phyloP scores from a whole-genome alignment of 2,888 invertebrate genomes.

The Drosophila suboccidentalis region DNA sequence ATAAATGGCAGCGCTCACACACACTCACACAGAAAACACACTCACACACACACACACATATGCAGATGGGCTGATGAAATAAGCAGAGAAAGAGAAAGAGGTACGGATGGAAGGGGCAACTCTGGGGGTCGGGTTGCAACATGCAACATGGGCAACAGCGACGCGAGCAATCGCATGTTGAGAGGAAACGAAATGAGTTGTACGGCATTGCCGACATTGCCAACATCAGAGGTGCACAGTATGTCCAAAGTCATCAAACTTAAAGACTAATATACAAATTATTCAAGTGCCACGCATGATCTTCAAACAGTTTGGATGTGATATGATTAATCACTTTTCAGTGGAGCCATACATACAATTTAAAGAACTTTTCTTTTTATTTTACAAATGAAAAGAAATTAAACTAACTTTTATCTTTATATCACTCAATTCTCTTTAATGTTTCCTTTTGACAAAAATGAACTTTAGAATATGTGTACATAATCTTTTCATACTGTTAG shows the following conservation, averaged over 20 bases:
- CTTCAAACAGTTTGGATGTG: too few species aligned
- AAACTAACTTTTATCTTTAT: too few species aligned
- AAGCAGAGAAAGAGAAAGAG: neutral
- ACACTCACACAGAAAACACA: slow-evolving; percentile 25
- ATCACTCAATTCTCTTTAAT: too few species aligned
- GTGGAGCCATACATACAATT: too few species aligned
- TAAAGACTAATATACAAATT: neutral
- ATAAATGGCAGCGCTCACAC: slow-evolving; percentile 58
- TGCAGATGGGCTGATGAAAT: slow-evolving; percentile 36
- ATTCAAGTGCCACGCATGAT: neutral
- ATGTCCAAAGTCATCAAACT: neutral
- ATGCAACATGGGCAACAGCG: slow-evolving; percentile 38
- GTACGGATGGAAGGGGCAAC: neutral
- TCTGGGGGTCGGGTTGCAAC: slow-evolving; percentile 12
- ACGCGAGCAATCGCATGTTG: slow-evolving; percentile 55
- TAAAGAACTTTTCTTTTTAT: too few species aligned
- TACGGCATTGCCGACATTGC: slow-evolving; percentile 46
- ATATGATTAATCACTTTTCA: too few species aligned
- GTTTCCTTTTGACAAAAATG: too few species aligned
- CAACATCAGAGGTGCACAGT: slow-evolving; percentile 38
- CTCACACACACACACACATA: slow-evolving; percentile 32
- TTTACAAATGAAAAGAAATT: too few species aligned
- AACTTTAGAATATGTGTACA: too few species aligned
- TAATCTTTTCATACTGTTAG: too few species aligned
- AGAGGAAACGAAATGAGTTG: slow-evolving; percentile 73